Base-by-base conservation (phyloP, 1,140 invertebrate genomes). In the Pantala flavescens region DNA sequence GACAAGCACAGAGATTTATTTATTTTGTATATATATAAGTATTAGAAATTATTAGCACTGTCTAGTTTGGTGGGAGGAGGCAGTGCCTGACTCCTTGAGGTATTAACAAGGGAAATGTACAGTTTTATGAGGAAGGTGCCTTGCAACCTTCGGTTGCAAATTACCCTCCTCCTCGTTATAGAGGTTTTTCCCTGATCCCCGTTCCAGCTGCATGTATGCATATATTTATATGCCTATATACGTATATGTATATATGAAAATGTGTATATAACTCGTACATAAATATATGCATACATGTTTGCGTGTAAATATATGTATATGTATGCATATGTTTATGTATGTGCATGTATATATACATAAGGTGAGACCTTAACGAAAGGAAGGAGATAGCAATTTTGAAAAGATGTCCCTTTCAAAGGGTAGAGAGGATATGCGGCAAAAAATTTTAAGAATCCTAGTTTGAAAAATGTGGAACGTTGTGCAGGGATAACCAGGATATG, bases 1-100 rank as follows among this genome's bases (percentile, higher is more conserved):
- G 49, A 63, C 16, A 21, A 63, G 49, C 49, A 63, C 49, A 63
- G 49, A 63, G 49, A 63, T 63, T 63, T 63, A 63, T 63, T 63
- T 63, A 63, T 63, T 63, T 63, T 63, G 49, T 63, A 63, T 63
- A 63, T 63, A 63, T 63, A 63, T 63, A 63, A 63, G 49, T 63
- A 63, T 63, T 63, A 63, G 49, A 63, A 21, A 63, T 63, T 16
- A 63, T 19, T 63, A 63, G 49, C 49, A 63, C 49, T 63, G 49
- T 63, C 49, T 63, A 63, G 49, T 63, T 63, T 16, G 49, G n/a
- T 19, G 49, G 49, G n/a, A 63, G 49, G n/a, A 19, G 49, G 49
- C 49, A 63, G 49, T 63, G 49, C 49, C 49, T 63, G 49, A 63
- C 49, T 63, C 49, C 49, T 63, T 63, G 49, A 63, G n/a, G 49